Evolutionary conservation across 2,888 invertebrate genomes (phyloP).

Genomic region (Strigamia transsilvanica): DNA sequence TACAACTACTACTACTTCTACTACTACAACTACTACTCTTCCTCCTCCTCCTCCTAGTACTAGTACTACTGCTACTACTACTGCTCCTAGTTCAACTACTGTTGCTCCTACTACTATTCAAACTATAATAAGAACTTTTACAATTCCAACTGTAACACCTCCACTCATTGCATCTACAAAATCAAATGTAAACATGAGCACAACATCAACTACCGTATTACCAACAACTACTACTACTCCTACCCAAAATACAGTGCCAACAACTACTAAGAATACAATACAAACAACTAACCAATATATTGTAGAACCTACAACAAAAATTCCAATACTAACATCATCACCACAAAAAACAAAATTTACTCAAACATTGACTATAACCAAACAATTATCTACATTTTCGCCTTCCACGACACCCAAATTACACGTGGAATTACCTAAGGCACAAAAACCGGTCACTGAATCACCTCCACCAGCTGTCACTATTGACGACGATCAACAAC

Average conservation of each 20-base stretch:
- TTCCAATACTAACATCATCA: not conserved
- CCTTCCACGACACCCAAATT: not conserved
- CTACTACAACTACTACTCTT: no score
- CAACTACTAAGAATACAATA: constrained; percentile 29
- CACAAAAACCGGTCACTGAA: not conserved
- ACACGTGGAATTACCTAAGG: not conserved
- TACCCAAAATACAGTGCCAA: not conserved
- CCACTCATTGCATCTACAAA: not conserved
- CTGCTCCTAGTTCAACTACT: not conserved
- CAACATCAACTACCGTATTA: not conserved
- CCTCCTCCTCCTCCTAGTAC: not conserved
- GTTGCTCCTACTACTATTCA: constrained; percentile 23
- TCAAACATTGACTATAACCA: not conserved
- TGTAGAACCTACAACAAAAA: not conserved
- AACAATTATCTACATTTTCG: not conserved
- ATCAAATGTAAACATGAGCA: not conserved
- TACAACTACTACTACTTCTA: not conserved
- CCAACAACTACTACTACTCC: constrained; percentile 39
- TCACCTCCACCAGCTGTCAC: not conserved
- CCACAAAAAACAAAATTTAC: not conserved
- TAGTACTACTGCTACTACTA: constrained; percentile 25
- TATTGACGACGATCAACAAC: not conserved
- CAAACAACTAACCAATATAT: not conserved
- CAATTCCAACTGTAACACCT: not conserved
- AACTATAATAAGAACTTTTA: not conserved